Conservation (phyloP, 2,888 invertebrate genomes). For the Dryobota labecula region DNA sequence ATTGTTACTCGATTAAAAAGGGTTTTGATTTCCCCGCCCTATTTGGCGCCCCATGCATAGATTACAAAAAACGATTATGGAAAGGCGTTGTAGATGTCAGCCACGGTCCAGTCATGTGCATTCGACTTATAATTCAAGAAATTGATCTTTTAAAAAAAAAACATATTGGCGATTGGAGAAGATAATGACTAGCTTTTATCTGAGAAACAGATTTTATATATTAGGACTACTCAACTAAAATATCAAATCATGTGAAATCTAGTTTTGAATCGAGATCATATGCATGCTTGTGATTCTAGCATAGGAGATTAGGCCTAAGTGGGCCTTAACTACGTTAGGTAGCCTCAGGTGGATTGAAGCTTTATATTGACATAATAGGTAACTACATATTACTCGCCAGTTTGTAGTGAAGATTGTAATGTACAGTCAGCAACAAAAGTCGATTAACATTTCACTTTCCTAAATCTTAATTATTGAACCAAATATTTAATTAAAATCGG, state of each 20-base stretch:
- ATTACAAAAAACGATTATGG: constrained; percentile 55
- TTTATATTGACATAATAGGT: background rate
- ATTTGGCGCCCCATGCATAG: constrained; percentile 61
- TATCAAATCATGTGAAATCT: background rate
- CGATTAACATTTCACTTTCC: too few relatives aligned
- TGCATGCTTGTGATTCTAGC: background rate
- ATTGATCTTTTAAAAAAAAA: too few relatives aligned
- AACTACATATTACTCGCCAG: too few relatives aligned
- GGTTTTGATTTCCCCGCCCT: constrained; percentile 80
- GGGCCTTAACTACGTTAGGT: too few relatives aligned
- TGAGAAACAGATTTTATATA: background rate
- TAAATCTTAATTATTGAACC: too few relatives aligned
- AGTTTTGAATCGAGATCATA: background rate
- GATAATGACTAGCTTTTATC: background rate
- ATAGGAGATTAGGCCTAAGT: background rate
- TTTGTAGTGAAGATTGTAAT: too few relatives aligned
- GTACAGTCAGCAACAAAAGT: too few relatives aligned
- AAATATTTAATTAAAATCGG: too few relatives aligned
- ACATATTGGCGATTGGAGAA: too few relatives aligned
- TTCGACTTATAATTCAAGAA: background rate
- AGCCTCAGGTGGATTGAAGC: background rate
- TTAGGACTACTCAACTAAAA: background rate
- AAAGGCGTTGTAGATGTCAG: constrained; percentile 61
- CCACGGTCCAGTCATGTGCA: constrained; percentile 30
- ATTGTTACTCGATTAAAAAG: constrained; percentile 78